These are phyloP conservation scores for Xylota segnis DNA, from an alignment of 2,888 invertebrate genomes.

Conservation along the genomic window DNA sequence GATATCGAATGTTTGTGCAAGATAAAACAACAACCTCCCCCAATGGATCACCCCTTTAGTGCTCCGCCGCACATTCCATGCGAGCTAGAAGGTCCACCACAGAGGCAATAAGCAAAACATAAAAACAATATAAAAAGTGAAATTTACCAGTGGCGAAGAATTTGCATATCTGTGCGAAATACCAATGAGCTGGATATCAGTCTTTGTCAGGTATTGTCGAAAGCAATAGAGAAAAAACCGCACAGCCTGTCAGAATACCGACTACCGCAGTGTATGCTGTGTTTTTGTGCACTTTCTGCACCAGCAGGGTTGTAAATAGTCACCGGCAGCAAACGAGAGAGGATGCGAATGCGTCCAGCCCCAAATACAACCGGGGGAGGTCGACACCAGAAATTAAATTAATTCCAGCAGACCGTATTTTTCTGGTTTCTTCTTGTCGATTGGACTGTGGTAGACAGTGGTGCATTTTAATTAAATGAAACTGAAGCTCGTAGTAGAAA, in stretches of 20 bases:
- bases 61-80: constrained; percentile 56
- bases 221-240: constrained; percentile 56
- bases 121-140: constrained; percentile 57
- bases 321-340: constrained; percentile 14
- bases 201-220: constrained; percentile 69
- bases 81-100: constrained; percentile 45
- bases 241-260: constrained; percentile 57
- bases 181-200: constrained; percentile 76
- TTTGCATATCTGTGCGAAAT: constrained; percentile 78
- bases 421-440: constrained; percentile 62
- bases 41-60: constrained; percentile 48
- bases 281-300: constrained; percentile 61
- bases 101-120: constrained; percentile 52
- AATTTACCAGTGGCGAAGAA: constrained; percentile 73
- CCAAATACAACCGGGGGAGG: constrained; percentile 56
- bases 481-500: constrained; percentile 13
- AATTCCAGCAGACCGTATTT: constrained; percentile 67
- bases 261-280: constrained; percentile 31
- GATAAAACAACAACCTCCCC: constrained; percentile 63
- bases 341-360: constrained; percentile 64
- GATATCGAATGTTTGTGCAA: constrained; percentile 53
- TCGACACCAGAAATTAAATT: constrained; percentile 67
- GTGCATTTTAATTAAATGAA: constrained; percentile 61
- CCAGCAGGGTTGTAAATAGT: constrained; percentile 49
- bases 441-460: constrained; percentile 28